A percentile compares a stretch with the other conserved stretches of the same genome.
Conservation (phyloP, 2,888 invertebrate genomes). For the Leptinotarsa juncta region DNA sequence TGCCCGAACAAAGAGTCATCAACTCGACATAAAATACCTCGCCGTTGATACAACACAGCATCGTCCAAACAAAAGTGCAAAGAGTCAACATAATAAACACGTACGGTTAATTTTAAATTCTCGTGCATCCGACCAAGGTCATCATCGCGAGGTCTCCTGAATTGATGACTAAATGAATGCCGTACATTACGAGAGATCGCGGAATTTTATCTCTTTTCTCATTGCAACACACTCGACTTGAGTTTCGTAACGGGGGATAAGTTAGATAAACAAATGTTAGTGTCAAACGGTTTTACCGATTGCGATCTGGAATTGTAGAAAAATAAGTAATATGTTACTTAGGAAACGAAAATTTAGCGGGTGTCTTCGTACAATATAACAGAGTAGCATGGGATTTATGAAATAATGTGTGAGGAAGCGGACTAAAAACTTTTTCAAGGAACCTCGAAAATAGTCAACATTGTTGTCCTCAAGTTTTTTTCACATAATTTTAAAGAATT, state of each 20-base stretch:
- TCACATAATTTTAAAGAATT: too few species aligned
- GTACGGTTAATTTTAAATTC: slow-evolving; percentile 27
- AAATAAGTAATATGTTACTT: too few species aligned
- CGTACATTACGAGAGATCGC: not conserved
- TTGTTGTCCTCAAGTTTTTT: too few species aligned
- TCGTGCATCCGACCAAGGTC: slow-evolving; percentile 27
- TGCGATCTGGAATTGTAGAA: not conserved
- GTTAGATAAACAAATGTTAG: not conserved
- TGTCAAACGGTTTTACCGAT: not conserved
- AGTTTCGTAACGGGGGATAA: not conserved
- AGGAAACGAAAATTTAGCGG: too few species aligned
- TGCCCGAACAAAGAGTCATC: not conserved
- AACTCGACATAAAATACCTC: not conserved
- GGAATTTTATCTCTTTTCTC: slow-evolving; percentile 7
- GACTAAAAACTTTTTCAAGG: too few species aligned
- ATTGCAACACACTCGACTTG: not conserved
- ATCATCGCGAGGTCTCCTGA: slow-evolving; percentile 22
- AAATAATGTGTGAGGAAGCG: too few species aligned
- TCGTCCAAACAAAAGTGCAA: slow-evolving; percentile 18
- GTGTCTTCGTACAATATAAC: too few species aligned
- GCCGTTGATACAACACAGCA: not conserved
- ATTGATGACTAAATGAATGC: slow-evolving; percentile 24
- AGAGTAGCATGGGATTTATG: too few species aligned
- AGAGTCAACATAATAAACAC: slow-evolving; percentile 20
- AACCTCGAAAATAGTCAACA: too few species aligned